phyloP scores from a whole-genome alignment of 1,140 invertebrate genomes.

The Polyergus mexicanus region DNA sequence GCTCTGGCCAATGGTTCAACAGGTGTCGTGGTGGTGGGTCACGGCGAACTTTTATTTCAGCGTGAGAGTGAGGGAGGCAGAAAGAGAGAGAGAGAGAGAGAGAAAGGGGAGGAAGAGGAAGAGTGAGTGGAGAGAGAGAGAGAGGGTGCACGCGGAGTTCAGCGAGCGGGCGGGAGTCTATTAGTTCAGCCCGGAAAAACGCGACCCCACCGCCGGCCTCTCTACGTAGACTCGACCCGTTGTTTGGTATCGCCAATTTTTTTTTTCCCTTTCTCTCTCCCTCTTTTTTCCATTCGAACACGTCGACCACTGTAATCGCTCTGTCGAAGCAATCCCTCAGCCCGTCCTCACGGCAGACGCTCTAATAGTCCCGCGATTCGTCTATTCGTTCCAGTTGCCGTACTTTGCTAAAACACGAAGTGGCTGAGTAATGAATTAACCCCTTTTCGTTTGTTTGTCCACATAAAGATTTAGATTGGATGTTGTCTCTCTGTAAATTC shows the following conservation, averaged over 20 bases:
- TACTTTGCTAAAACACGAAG: conserved; percentile 57
- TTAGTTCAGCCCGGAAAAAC: conserved; percentile 84
- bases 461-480: neutral
- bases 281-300: conserved; percentile 80
- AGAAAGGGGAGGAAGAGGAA: conserved; percentile 32
- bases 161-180: conserved; percentile 81
- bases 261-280: conserved; percentile 67
- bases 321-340: conserved; percentile 77
- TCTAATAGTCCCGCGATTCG: conserved; percentile 72
- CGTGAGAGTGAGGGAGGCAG: conserved; percentile 74
- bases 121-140: neutral
- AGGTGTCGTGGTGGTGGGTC: conserved; percentile 84
- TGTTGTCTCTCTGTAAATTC: neutral
- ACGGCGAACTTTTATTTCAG: conserved; percentile 86
- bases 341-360: conserved; percentile 73
- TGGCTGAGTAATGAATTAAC: conserved; percentile 55
- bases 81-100: conserved; percentile 59
- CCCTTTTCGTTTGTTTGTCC: neutral
- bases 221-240: conserved; percentile 74
- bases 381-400: conserved; percentile 60
- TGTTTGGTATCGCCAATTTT: conserved; percentile 83
- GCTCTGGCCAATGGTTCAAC: conserved; percentile 82
- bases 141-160: conserved; percentile 73
- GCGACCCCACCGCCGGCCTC: conserved; percentile 76
- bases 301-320: conserved; percentile 82